phyloP scores from a whole-genome alignment of 2,797 vertebrate species.

The Cuniculus paca region DNA sequence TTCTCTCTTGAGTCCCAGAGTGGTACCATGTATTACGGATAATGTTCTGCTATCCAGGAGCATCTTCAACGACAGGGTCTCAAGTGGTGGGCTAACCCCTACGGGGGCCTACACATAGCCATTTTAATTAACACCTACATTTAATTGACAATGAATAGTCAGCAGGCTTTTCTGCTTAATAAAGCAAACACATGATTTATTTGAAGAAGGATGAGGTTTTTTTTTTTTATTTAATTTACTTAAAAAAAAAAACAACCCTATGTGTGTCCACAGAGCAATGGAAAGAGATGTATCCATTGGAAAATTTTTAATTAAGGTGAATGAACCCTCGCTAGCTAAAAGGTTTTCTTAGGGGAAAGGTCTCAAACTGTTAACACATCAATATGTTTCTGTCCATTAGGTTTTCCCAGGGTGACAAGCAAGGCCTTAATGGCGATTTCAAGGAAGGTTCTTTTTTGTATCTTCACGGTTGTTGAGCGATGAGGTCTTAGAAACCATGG shows the following conservation, averaged over 20 bases:
- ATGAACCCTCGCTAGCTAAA: slow-evolving; percentile 73
- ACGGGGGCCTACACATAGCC: neutral
- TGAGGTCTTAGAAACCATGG: slow-evolving; percentile 67
- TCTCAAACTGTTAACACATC: slow-evolving; percentile 84
- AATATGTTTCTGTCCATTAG: slow-evolving; percentile 85
- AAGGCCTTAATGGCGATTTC: slow-evolving; percentile 76
- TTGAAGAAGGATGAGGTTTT: slow-evolving; percentile 56
- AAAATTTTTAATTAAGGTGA: slow-evolving; percentile 81
- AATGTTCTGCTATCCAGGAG: neutral
- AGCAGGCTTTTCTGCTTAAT: slow-evolving; percentile 64
- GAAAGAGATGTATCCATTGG: slow-evolving; percentile 65
- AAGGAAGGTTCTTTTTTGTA: slow-evolving; percentile 54
- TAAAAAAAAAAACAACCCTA: neutral
- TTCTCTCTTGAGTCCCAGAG: neutral
- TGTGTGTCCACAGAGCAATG: neutral
- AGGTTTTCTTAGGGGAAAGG: slow-evolving; percentile 81
- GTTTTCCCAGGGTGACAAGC: slow-evolving; percentile 83
- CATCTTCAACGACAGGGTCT: neutral
- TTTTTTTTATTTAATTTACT: slow-evolving; percentile 75
- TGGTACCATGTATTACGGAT: neutral
- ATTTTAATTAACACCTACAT: slow-evolving; percentile 75
- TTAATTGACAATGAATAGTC: slow-evolving; percentile 70
- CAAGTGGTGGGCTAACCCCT: neutral
- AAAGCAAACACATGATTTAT: slow-evolving; percentile 78
- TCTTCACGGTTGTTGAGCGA: slow-evolving; percentile 74